Conservation (phyloP, 2,113 vertebrate genomes). For the Ciconia maguari region DNA sequence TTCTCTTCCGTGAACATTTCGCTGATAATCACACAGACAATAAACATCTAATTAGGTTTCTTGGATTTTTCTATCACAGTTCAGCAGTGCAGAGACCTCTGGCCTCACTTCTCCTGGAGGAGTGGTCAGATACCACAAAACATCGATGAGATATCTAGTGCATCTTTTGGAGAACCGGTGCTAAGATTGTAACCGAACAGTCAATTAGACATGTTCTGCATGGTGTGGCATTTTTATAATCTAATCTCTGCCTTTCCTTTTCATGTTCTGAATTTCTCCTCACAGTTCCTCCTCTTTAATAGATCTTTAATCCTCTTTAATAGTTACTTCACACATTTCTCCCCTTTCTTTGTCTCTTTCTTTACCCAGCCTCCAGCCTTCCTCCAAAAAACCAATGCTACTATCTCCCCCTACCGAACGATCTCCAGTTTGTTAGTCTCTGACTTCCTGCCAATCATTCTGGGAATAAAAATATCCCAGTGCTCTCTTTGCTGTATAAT, state of each 20-base stretch:
- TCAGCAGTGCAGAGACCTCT: not conserved
- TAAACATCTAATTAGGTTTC: not conserved
- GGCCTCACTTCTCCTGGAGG: not conserved
- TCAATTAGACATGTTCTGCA: not conserved
- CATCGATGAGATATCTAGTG: not conserved
- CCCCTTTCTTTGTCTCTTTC: not conserved
- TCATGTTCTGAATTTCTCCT: constrained; percentile 46
- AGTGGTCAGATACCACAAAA: not conserved
- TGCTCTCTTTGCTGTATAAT: constrained; percentile 69
- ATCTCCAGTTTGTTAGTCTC: constrained; percentile 57
- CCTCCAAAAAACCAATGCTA: constrained; percentile 48
- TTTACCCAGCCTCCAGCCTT: constrained; percentile 11
- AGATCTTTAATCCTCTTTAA: no score
- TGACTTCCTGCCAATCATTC: constrained; percentile 60
- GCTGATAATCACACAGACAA: constrained; percentile 16
- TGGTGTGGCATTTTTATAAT: not conserved
- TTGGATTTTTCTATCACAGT: not conserved
- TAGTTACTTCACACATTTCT: constrained; percentile 35
- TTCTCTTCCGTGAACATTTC: not conserved
- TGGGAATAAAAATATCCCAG: constrained; percentile 71
- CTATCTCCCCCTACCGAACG: constrained; percentile 56
- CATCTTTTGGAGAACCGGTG: not conserved
- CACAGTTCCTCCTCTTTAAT: constrained; percentile 30
- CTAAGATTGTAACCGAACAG: not conserved
- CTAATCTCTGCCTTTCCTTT: constrained; percentile 47